phyloP scores from a whole-genome alignment of 2,113 vertebrate species.

The Pao palembangensis region DNA sequence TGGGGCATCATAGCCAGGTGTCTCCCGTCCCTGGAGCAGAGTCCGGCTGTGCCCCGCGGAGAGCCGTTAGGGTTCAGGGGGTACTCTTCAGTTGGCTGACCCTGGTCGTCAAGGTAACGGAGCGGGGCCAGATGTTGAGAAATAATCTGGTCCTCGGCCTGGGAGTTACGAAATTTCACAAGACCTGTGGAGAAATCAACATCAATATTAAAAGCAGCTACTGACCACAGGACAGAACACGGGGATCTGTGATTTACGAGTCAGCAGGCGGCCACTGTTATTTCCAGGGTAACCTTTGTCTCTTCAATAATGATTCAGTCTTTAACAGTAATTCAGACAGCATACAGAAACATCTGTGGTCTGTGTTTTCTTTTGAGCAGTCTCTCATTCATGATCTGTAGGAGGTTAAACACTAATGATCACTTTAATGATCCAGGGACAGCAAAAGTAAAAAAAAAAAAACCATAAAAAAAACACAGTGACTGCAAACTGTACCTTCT shows the following conservation, averaged over 20 bases:
- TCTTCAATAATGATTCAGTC: neutral
- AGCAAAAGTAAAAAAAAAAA: no score
- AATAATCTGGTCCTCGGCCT: slow-evolving; percentile 63
- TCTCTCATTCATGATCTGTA: no score
- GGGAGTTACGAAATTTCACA: slow-evolving; percentile 79
- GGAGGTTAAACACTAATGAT: no score
- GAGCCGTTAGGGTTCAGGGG: slow-evolving; percentile 90
- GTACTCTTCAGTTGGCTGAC: slow-evolving; percentile 81
- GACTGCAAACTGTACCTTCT: slow-evolving; percentile 74
- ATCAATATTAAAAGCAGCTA: slow-evolving; percentile 34
- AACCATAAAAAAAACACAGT: no score
- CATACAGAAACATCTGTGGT: no score
- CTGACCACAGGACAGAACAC: slow-evolving; percentile 1
- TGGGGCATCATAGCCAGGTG: slow-evolving; percentile 93
- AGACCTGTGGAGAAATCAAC: slow-evolving; percentile 79
- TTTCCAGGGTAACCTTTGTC: neutral
- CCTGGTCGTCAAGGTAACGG: slow-evolving; percentile 82
- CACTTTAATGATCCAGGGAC: no score
- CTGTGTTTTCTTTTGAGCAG: no score
- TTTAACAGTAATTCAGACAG: neutral
- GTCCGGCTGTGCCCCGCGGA: slow-evolving; percentile 76
- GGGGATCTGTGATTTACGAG: slow-evolving; percentile 15
- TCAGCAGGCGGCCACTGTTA: slow-evolving; percentile 12
- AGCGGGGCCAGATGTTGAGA: slow-evolving; percentile 73
- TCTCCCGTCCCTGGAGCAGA: slow-evolving; percentile 83